Evolutionary conservation across 2,797 vertebrate species (phyloP), one percentile per base, ranked within the genome.

Genomic region (Micropoecilia bifurca): DNA sequence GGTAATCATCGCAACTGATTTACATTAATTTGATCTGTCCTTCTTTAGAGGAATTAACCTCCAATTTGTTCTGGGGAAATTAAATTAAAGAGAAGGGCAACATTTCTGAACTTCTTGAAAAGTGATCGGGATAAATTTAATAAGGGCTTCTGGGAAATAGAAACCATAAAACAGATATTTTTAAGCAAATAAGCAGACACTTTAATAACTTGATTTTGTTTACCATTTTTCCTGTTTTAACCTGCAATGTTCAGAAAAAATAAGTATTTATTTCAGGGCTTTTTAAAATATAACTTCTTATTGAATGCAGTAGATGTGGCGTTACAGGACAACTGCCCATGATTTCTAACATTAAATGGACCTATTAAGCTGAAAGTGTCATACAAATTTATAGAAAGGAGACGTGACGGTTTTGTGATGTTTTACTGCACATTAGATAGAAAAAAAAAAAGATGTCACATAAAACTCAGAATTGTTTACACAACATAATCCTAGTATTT

Each of bases 1-100:
- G 72, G 47, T 73, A 53, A 80, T 53, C 47, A 73, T 25, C 30
- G 25, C 72, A 50, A 48, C 46, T 73, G 47, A 36, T 36, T 73
- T 47, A 53, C 72, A 73, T 71, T 71, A 46, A 53, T 73, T 53
- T 73, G 48, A 73, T 73, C 47, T 39, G 41, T 71, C 46, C 7
- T 73, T 2, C 46, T 73, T 50, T 46, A 28, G 68, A 71, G 25
- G 43, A 71, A 28, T 71, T 45, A 71, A 46, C 68, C 68, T 71
- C 43, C 43, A 45, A 46, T 71, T n/a, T 71, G 68, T 45, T 71
- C 25, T 3, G 68, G 28, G 43, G 14, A 71, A 71, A 71, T 71
- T 46, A 46, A 71, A 71, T 71, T 71, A 46, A 41, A 68, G 63
- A 41, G 18, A 68, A 46, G n/a, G 43, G 41, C n/a, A 71, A 45